Percentiles rank a stretch among this genome's conserved stretches.
phyloP scores from a whole-genome alignment of 2,797 vertebrate species.

The Sandelia bainsii region DNA sequence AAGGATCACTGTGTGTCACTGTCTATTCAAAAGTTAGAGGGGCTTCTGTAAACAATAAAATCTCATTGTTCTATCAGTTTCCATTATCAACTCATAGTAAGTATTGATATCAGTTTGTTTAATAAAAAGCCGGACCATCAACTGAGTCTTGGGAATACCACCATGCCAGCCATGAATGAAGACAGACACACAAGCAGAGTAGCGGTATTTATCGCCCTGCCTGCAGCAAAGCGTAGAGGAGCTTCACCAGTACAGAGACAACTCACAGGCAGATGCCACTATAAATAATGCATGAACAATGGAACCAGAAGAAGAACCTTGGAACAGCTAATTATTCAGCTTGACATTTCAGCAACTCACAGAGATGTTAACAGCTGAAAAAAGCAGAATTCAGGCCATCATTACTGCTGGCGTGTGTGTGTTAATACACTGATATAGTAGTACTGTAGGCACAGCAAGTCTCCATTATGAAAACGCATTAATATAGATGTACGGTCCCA shows the following conservation, averaged over 20 bases:
- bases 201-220: conserved; percentile 59
- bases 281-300: conserved; percentile 84
- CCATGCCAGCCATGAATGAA: conserved; percentile 39
- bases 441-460: conserved; percentile 24
- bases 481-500: conserved; percentile 33
- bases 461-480: conserved; percentile 50
- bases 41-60: background rate
- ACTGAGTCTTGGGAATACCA: conserved; percentile 41
- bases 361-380: conserved; percentile 60
- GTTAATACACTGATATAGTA: conserved; percentile 27
- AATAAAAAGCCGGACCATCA: conserved; percentile 33
- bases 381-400: conserved; percentile 52
- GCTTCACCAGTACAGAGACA: conserved; percentile 65
- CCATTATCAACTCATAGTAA: background rate
- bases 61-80: background rate
- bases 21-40: background rate
- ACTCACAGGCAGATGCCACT: conserved; percentile 80
- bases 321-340: conserved; percentile 82
- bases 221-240: conserved; percentile 59
- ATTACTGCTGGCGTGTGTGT: conserved; percentile 19
- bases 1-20: background rate
- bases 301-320: conserved; percentile 77
- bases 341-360: conserved; percentile 75
- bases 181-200: conserved; percentile 47
- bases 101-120: conserved; percentile 25